Evolutionary conservation across 2,888 invertebrate genomes (phyloP).

Genomic region (Balanococcus diminutus): DNA sequence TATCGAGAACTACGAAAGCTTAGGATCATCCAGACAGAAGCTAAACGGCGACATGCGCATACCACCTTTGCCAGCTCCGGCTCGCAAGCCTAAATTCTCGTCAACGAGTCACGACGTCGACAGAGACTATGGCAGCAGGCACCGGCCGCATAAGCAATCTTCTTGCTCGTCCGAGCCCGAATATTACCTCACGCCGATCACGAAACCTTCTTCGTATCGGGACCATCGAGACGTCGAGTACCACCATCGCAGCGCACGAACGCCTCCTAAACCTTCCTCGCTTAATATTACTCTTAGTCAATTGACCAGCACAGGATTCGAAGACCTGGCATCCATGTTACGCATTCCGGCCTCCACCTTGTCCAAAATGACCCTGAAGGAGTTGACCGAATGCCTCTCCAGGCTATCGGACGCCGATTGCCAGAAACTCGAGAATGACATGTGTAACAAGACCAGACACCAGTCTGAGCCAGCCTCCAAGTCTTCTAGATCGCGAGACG

Average conservation of each 20-base stretch:
- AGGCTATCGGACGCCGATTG: conserved; percentile 58
- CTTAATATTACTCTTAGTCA: conserved; percentile 83
- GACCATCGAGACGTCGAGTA: conserved; percentile 38
- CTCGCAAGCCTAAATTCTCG: conserved; percentile 64
- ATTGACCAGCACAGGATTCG: conserved; percentile 79
- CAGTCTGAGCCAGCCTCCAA: conserved; percentile 57
- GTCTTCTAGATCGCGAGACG: conserved; percentile 51
- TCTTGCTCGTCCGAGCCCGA: conserved; percentile 57
- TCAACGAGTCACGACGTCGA: conserved; percentile 61
- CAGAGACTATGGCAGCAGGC: conserved; percentile 61
- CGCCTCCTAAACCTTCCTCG: conserved; percentile 57
- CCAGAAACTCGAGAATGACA: conserved; percentile 48
- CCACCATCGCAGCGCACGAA: not conserved
- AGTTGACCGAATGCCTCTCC: conserved; percentile 80
- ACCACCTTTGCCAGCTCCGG: conserved; percentile 70
- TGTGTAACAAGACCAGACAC: conserved; percentile 60
- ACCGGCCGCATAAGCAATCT: conserved; percentile 61
- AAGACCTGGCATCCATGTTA: conserved; percentile 76
- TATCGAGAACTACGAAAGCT: conserved; percentile 64
- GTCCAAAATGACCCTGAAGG: conserved; percentile 84
- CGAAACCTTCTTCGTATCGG: conserved; percentile 58
- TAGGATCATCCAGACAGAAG: conserved; percentile 58
- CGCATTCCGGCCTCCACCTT: conserved; percentile 79
- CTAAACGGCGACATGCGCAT: conserved; percentile 61
- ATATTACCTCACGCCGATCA: conserved; percentile 70